A percentile compares a stretch with the other conserved stretches of the same genome.
phyloP scores from a whole-genome alignment of 2,888 invertebrate species.

The Andrena bicolor region DNA sequence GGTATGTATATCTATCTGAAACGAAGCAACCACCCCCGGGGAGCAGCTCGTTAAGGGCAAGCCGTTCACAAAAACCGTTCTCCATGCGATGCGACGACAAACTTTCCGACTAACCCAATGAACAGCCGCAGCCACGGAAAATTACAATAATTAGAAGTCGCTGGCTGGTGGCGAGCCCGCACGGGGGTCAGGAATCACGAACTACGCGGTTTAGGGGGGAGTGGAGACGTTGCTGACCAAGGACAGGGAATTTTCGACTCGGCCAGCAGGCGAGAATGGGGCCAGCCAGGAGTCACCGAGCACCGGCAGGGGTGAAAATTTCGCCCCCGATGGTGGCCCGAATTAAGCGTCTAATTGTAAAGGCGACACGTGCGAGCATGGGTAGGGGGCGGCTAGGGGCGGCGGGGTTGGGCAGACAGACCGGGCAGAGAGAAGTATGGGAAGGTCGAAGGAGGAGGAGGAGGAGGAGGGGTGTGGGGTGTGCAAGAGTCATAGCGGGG shows the following conservation, averaged over 20 bases:
- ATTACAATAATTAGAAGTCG: conserved; percentile 64
- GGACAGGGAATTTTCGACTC: conserved; percentile 60
- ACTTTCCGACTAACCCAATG: background rate
- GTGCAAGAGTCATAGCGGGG: conserved; percentile 61
- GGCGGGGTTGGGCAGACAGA: conserved; percentile 54
- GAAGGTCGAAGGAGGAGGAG: conserved; percentile 55
- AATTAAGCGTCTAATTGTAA: conserved; percentile 79
- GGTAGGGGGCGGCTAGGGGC: conserved; percentile 44
- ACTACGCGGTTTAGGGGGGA: conserved; percentile 30
- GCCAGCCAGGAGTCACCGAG: conserved; percentile 20
- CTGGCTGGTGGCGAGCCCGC: conserved; percentile 15
- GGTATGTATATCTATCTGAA: no score
- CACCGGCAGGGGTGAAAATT: conserved; percentile 60
- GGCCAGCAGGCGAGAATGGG: conserved; percentile 23
- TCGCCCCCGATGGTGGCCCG: conserved; percentile 62
- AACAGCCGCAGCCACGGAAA: conserved; percentile 25
- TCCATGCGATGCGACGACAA: background rate
- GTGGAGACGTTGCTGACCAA: conserved; percentile 59
- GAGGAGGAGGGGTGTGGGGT: conserved; percentile 47
- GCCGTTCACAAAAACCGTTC: no score
- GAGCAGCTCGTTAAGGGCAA: no score
- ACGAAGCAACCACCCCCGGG: no score
- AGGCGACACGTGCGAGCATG: conserved; percentile 75
- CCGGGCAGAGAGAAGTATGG: conserved; percentile 35
- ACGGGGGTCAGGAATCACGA: conserved; percentile 50